Evolutionary conservation across 1,140 invertebrate species (phyloP), one percentile per base, ranked within the genome.

Genomic region (Oryctes rhinoceros): DNA sequence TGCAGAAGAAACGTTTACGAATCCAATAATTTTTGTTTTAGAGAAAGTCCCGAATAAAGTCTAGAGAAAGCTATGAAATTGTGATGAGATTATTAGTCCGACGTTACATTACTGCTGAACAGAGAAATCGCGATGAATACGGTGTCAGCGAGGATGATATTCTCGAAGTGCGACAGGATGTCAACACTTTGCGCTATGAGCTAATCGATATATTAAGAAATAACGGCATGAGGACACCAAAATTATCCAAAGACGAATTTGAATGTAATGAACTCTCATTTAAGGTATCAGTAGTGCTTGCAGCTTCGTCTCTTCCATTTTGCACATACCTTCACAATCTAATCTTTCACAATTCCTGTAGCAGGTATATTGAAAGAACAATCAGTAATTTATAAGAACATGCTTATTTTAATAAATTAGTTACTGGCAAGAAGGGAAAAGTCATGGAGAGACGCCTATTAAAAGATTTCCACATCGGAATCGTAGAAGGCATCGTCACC

Each of bases 151-250:
- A 98, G 85, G 97, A 99, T 87, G 97, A 99, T 86, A 94, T 99
- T 53, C 97, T 97, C 90, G 97, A 99, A 90, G 96, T 99, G 81
- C 93, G 97, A 85, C 97, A 98, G 86, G 96, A 98, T 85, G 97
- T 98, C 81, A 96, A 94, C 10, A 94, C 94, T 0, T 89, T 97
- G 35, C 90, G 94, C 59, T 96, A 93, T 86, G 96, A 98, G 85
- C 89, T 98, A 10, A 92, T 98, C 77, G 96, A 98, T 85, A 97
- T 98, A 82, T 91, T 98, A 3, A 89, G 90, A 75, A 92, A 92
- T 71, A 96, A 96, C 84, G 94, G 94, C 20, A 96, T 96, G 94
- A 91, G 92, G 83, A 94, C 94, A 1, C 94, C 94, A 0, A 90
- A 91, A 47, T 85, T 94, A 48, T 92, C 93, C 74, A 89, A 91